These are phyloP conservation scores for Aramus guarauna DNA, from an alignment of 2,113 vertebrate genomes.

Conservation along the genomic window DNA sequence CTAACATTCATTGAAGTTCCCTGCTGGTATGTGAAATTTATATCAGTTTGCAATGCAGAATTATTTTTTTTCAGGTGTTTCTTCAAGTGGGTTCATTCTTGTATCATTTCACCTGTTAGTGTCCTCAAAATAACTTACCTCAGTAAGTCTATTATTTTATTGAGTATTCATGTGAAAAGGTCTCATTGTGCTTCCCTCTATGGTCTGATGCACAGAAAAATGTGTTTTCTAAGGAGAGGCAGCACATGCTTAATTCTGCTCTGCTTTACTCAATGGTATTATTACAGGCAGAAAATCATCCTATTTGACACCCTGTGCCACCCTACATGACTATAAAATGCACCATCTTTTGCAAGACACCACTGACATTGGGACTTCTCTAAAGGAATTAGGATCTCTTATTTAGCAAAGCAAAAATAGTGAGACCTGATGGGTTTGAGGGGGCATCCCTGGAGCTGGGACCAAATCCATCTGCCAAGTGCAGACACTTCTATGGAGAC, in stretches of 20 bases:
- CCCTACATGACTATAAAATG: background rate
- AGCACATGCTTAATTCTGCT: background rate
- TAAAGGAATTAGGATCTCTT: background rate
- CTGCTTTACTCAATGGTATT: background rate
- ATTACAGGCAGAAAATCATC: background rate
- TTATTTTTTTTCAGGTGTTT: conserved; percentile 20
- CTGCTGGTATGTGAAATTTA: background rate
- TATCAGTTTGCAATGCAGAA: background rate
- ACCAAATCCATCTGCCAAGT: background rate
- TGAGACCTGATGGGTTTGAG: background rate
- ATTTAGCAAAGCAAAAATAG: background rate
- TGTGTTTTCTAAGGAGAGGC: background rate
- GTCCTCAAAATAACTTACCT: background rate
- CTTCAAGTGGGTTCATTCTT: background rate
- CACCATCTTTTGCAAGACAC: background rate
- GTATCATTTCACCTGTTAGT: conserved; percentile 2
- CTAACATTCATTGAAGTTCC: background rate
- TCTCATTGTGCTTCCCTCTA: background rate
- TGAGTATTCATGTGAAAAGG: background rate
- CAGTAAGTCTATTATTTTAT: conserved; percentile 15
- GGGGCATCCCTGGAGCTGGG: background rate
- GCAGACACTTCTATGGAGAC: background rate
- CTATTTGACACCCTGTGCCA: background rate
- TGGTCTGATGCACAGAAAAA: background rate
- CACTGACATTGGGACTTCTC: background rate